Evolutionary conservation across 1,140 invertebrate species (phyloP), one percentile per base, ranked within the genome.

Genomic region (Drosophila subpulchrella): DNA sequence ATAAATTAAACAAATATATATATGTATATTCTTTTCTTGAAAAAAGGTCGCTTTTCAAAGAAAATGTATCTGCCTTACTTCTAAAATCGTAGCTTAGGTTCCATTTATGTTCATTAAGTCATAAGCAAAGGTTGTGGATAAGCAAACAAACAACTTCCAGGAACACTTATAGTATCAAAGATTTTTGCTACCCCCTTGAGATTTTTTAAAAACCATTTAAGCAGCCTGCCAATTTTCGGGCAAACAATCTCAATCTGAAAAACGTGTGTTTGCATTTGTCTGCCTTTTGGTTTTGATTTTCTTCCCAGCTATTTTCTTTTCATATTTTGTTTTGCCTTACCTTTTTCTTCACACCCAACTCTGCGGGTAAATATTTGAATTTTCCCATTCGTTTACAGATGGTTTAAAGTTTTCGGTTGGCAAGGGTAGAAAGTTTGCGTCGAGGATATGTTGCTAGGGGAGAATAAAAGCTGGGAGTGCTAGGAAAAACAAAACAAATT

Each of bases 301-400:
- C 10, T 47, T 53, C 41, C 51, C 48, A 4, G 8, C 32, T 20
- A 11, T 48, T 48, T 48, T 36, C 36, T 42, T 24, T 54, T 17
- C 57, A n/a, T 70, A 6, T 12, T 47, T 46, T 42, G 32, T 36
- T 63, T 27, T 58, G 12, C 24, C 55, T 47, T 62, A 51, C 62
- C 48, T 63, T 78, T 73, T 51, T 51, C 46, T 48, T 77, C 63
- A 36, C 63, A 83, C 60, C 80, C 67, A 55, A 48, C 63, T 70
- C 27, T 50, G 56, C 39, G 54, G 30, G 79, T 75, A 86, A 86
- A 86, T 88, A 86, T 86, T 86, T 82, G 75, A 61, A 65, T 67
- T 76, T 67, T 46, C 54, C 17, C 42, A 71, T 76, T 47, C 72
- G 55, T 42, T 62, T 74, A 72, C 42, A 58, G 62, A 54, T 76